Percentiles rank a stretch among this genome's conserved stretches.
Conservation (phyloP, 2,888 invertebrate species). For the Muschampia staudingeri region DNA sequence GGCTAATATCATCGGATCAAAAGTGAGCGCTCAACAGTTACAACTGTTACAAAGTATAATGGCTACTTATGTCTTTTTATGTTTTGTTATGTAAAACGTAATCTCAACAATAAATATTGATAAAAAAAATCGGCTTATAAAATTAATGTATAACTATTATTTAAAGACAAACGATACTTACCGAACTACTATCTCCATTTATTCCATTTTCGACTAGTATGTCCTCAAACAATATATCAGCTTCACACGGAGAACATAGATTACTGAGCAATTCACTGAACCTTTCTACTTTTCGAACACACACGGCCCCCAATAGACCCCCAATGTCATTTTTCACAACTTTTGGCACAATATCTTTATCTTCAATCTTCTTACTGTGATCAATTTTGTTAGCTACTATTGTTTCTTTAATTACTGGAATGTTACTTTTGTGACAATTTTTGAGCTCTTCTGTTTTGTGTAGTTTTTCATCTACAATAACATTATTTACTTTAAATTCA, state of each 20-base stretch:
- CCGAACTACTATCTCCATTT: constrained; percentile 78
- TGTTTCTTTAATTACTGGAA: constrained; percentile 78
- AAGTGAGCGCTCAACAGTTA: background rate
- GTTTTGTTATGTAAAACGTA: background rate
- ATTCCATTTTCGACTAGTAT: constrained; percentile 87
- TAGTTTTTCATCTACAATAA: constrained; percentile 65
- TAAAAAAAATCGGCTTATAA: background rate
- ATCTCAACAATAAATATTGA: background rate
- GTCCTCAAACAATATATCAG: constrained; percentile 87
- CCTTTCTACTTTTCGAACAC: constrained; percentile 89
- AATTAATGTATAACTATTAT: background rate
- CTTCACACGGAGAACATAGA: constrained; percentile 88
- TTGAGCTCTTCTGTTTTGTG: constrained; percentile 75
- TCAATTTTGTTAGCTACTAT: constrained; percentile 75
- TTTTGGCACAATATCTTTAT: constrained; percentile 86
- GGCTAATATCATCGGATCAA: background rate
- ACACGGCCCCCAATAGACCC: constrained; percentile 86
- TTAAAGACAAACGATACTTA: constrained; percentile 72
- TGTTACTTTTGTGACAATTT: constrained; percentile 79
- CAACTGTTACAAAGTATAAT: background rate
- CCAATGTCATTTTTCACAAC: constrained; percentile 79
- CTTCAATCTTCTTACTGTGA: constrained; percentile 76
- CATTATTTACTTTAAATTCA: constrained; percentile 75
- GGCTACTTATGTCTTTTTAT: background rate
- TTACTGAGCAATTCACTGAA: constrained; percentile 90